These are phyloP conservation scores for Scaptomyza parva DNA, from an alignment of 2,888 invertebrate species.

Conservation along the genomic window DNA sequence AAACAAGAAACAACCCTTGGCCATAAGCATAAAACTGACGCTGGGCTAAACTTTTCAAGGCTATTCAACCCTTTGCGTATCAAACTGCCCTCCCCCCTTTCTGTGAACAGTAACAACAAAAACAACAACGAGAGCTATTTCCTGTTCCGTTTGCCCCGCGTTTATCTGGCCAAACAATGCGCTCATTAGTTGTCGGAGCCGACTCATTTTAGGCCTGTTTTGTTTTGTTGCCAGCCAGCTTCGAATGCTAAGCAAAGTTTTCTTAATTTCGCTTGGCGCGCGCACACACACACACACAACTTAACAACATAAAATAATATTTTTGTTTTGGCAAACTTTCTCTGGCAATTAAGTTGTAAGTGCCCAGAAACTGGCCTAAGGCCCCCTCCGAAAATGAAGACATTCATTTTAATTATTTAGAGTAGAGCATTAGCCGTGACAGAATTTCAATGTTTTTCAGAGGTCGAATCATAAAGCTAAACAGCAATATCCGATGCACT, in stretches of 20 bases:
- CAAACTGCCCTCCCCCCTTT: slow-evolving; percentile 31
- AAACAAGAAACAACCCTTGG: slow-evolving; percentile 25
- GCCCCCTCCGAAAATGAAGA: slow-evolving; percentile 53
- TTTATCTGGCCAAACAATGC: slow-evolving; percentile 73
- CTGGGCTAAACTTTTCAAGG: slow-evolving; percentile 36
- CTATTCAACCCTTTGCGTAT: slow-evolving; percentile 48
- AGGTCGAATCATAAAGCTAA: slow-evolving; percentile 38
- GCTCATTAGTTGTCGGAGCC: slow-evolving; percentile 68
- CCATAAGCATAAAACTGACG: slow-evolving; percentile 3
- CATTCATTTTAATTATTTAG: slow-evolving; percentile 76
- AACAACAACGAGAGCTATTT: slow-evolving; percentile 41
- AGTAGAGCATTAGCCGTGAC: slow-evolving; percentile 30
- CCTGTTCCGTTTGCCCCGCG: slow-evolving; percentile 27
- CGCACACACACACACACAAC: slow-evolving; percentile 40
- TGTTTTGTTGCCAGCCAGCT: slow-evolving; percentile 8
- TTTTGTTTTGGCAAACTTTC: slow-evolving; percentile 71
- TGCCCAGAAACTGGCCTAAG: slow-evolving; percentile 41
- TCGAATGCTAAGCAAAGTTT: slow-evolving; percentile 58
- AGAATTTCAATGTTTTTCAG: slow-evolving; percentile 11
- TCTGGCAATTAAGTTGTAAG: slow-evolving; percentile 69
- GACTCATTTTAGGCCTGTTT: slow-evolving; percentile 31
- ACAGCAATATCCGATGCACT: slow-evolving; percentile 49
- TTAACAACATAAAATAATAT: slow-evolving; percentile 68
- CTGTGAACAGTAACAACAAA: not conserved
- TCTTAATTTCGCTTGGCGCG: slow-evolving; percentile 62